A percentile compares a stretch with the other conserved stretches of the same genome.
Evolutionary conservation across 92 coral and sea anemone genomes (phyloP).

Genomic region (Parazoanthus darwini): DNA sequence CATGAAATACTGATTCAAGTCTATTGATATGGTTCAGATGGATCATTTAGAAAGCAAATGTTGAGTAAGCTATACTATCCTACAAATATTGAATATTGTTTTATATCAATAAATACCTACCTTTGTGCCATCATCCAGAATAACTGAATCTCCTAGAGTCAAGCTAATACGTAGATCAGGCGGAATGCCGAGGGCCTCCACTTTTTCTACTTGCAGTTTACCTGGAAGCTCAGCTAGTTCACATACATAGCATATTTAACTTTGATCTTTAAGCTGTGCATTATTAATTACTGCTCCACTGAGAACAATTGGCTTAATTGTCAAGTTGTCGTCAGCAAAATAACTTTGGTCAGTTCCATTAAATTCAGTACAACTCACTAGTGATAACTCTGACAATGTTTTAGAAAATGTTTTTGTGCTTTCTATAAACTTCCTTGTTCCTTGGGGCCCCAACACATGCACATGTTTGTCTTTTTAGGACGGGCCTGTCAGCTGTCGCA

Average conservation of each 20-base stretch:
- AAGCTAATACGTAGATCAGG: constrained; percentile 57
- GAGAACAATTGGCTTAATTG: constrained; percentile 56
- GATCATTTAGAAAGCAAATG: too few relatives aligned
- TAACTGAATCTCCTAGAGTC: constrained; percentile 56
- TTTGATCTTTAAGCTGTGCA: not conserved
- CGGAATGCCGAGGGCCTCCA: constrained; percentile 64
- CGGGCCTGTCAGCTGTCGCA: constrained; percentile 51
- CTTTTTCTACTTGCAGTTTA: constrained; percentile 63
- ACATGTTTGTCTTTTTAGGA: constrained; percentile 49
- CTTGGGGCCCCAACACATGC: constrained; percentile 68
- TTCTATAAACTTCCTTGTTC: constrained; percentile 54
- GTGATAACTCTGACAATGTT: constrained; percentile 40
- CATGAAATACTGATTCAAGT: too few relatives aligned
- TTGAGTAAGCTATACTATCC: too few relatives aligned
- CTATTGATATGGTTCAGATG: too few relatives aligned
- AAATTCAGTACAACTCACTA: constrained; percentile 43
- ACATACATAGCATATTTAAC: constrained; percentile 71
- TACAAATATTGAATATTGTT: too few relatives aligned
- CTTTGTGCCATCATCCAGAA: constrained; percentile 62
- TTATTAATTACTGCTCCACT: not conserved
- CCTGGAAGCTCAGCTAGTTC: constrained; percentile 76
- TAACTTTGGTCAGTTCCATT: constrained; percentile 7
- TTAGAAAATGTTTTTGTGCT: constrained; percentile 55
- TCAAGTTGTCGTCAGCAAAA: constrained; percentile 64
- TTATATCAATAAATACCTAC: constrained; percentile 32